Base-by-base conservation (phyloP, 1,140 invertebrate species). In the Pollicipes pollicipes region DNA sequence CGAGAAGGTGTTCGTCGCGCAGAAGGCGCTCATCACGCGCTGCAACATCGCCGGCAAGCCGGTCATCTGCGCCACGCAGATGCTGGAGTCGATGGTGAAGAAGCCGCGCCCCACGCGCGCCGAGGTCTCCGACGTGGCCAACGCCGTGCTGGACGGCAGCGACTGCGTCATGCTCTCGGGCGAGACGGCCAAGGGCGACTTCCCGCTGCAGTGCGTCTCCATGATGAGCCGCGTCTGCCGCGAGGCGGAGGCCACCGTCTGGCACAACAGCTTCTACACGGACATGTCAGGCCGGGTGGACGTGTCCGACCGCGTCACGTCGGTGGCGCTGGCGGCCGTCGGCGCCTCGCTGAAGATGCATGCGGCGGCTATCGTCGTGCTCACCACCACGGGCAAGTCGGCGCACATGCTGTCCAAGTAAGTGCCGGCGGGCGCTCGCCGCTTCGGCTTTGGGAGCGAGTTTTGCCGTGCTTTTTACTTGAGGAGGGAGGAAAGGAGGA, bases 111-210 rank as follows among this genome's bases (percentile, higher is more conserved):
- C 96, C 24, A 99, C 96, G 0, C 84, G 95, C 75, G 95, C 96
- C 45, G 96, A 99, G 82, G 89, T 90, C 17, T 95, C 93, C 0
- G 96, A 99, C 82, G 95, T 98, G 0, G 96, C 95, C 63, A 99
- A 99, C 81, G 96, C 96, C 4, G 88, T 98, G 75, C 81, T 98
- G 17, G 96, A 99, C 83, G 96, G 96, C 27, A 94, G 95, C 58
- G 96, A 98, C 79, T 97, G 95, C 81, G 94, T 98, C 26, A 98
- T 98, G 95, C 83, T 98, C 76, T 97, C 93, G 1, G 95, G 95
- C n/a, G 96, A 99, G 81, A 98, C 95, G 0, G 95, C 95, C 66
- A 97, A 98, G 83, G 95, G 95, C 74, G 89, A 94, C 74, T 98
- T 97, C 80, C 95, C 95, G 0, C 77, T 95, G 68, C 90, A 94